phyloP scores from a whole-genome alignment of 2,797 vertebrate genomes.

The Oryzias sinensis region DNA sequence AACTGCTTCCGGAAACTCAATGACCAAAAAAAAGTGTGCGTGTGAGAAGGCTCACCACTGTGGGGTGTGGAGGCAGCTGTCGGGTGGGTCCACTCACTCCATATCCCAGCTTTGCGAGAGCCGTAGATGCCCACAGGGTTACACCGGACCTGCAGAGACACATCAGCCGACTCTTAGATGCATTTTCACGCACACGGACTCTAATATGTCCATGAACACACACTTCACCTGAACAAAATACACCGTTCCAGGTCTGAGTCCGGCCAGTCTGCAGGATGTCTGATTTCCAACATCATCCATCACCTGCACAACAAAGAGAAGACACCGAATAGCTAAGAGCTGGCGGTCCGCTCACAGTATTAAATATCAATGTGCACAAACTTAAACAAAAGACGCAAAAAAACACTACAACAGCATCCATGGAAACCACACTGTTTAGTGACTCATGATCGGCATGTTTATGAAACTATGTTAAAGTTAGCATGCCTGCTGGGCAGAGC shows the following conservation, averaged over 20 bases:
- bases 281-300: conserved; percentile 96
- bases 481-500: conserved; percentile 59
- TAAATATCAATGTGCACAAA: conserved; percentile 55
- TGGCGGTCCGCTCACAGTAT: conserved; percentile 55
- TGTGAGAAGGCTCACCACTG: conserved; percentile 78
- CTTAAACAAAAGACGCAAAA: conserved; percentile 44
- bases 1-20: conserved; percentile 11
- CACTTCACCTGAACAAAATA: conserved; percentile 89
- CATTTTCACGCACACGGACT: neutral
- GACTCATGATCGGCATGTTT: conserved; percentile 68
- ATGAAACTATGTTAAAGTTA: conserved; percentile 57
- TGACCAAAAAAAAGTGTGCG: conserved; percentile 18
- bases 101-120: conserved; percentile 94
- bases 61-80: conserved; percentile 94
- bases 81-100: conserved; percentile 98
- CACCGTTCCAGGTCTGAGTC: conserved; percentile 91
- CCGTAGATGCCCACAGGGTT: conserved; percentile 97
- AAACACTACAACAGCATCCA: conserved; percentile 56
- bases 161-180: neutral
- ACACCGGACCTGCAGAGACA: conserved; percentile 82
- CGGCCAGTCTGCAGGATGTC: conserved; percentile 93
- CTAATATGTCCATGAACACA: neutral
- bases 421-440: conserved; percentile 59
- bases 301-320: conserved; percentile 75
- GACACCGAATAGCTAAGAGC: conserved; percentile 24